Evolutionary conservation across 2,797 vertebrate genomes (phyloP), one percentile per base, ranked within the genome.

Genomic region (Betta splendens): DNA sequence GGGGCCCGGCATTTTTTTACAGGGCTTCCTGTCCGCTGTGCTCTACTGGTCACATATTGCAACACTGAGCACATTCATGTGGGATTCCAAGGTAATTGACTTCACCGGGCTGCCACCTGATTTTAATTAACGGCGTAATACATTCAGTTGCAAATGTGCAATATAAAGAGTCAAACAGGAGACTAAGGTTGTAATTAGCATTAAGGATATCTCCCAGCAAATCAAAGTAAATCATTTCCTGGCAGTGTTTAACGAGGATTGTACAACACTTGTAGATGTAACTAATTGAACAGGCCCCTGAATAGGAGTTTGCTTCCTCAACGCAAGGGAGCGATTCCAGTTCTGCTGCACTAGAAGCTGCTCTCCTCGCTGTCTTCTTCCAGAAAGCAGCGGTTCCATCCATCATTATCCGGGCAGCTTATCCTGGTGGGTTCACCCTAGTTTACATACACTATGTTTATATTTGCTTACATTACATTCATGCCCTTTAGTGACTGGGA

Each of bases 101-200:
- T 85, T 81, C 52, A 50, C 62, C 57, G 60, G 72, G 79, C 56
- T 10, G 64, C 54, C 73, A 76, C 77, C 69, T 76, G 72, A 70
- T 76, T 85, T 87, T 89, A 89, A 92, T 91, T 89, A 91, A 81
- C 69, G 45, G 64, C 15, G 45, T 54, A 33, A 71, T 73, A 75
- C 75, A 58, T 73, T 71, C 48, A 4, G 36, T 45, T 32, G 22
- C 64, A 76, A 80, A 77, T 64, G 62, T 46, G 68, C 64, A 47
- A 64, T 43, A 71, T 51, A 60, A 61, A 48, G 75, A 79, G 69
- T 77, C 72, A 69, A 85, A 36, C 67, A 51, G 66, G 64, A 82
- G 79, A 81, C 67, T 8, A 3, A 69, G 54, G 57, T 83, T 81
- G 89, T 90, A 84, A 90, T 91, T 88, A 87, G 82, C 73, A 80